These are phyloP conservation scores for Anolis carolinensis DNA, from an alignment of 2,113 vertebrate species.

Conservation along the genomic window DNA sequence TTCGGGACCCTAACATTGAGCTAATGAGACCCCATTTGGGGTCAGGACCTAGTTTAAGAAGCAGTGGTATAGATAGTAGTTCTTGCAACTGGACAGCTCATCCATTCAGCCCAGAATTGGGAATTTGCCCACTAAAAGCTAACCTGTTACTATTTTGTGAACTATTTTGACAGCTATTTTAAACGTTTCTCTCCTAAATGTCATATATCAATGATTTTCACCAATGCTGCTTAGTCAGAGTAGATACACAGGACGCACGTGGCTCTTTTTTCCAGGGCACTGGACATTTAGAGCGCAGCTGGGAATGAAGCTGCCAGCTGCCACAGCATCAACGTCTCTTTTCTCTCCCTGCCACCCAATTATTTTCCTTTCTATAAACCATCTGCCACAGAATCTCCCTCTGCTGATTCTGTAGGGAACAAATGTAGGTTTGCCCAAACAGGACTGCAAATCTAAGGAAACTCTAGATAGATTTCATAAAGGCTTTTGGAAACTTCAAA, in stretches of 20 bases:
- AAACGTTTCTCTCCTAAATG: neutral
- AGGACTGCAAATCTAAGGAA: neutral
- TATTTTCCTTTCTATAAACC: neutral
- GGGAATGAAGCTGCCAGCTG: no score
- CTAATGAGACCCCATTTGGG: no score
- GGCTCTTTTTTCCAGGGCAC: neutral
- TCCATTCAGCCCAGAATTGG: neutral
- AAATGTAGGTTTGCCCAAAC: neutral
- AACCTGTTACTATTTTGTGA: no score
- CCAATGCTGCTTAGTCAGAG: neutral
- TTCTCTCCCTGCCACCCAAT: neutral
- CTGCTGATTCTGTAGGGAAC: neutral
- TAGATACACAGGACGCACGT: neutral
- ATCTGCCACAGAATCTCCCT: neutral
- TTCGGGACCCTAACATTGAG: no score
- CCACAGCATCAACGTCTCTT: neutral
- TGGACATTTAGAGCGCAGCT: neutral
- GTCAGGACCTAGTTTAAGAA: no score
- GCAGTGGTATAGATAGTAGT: neutral
- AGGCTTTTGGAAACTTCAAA: neutral
- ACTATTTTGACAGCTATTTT: neutral
- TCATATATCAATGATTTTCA: neutral
- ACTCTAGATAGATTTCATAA: neutral
- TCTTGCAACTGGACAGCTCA: neutral
- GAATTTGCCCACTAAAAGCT: neutral